Evolutionary conservation across 2,113 vertebrate genomes (phyloP).

Genomic region (Rousettus leschenaultii): DNA sequence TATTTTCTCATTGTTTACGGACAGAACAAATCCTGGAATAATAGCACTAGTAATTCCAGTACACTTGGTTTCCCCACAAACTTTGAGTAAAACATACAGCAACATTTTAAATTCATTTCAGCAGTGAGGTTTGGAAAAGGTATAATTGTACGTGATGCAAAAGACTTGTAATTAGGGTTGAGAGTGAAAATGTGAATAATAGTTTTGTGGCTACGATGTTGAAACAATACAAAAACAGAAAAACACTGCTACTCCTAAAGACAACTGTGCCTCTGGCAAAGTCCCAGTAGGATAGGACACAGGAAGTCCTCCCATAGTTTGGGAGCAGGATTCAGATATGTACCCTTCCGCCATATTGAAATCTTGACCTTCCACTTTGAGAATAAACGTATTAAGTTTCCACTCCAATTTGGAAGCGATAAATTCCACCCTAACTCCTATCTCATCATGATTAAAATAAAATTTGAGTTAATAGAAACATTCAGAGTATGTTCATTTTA

Average conservation of each 20-base stretch:
- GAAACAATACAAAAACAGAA: not conserved
- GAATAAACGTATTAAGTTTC: not conserved
- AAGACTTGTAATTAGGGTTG: constrained; percentile 7
- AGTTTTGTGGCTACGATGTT: not conserved
- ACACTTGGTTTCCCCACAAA: constrained; percentile 48
- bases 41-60: not conserved
- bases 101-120: constrained; percentile 75
- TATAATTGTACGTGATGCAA: constrained; percentile 37
- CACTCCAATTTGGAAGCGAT: not conserved
- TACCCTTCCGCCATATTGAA: not conserved
- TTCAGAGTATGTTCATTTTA: not conserved
- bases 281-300: not conserved
- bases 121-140: constrained; percentile 51
- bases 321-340: not conserved
- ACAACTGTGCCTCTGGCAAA: not conserved
- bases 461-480: not conserved
- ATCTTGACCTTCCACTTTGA: not conserved
- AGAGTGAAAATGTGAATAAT: constrained; percentile 28
- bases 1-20: constrained; percentile 39
- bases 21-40: constrained; percentile 57
- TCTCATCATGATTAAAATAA: constrained; percentile 18
- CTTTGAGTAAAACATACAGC: constrained; percentile 72
- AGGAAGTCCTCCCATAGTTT: not conserved
- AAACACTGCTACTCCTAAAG: not conserved
- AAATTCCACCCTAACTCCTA: not conserved